Percentiles rank a stretch among this genome's conserved stretches.
phyloP scores from a whole-genome alignment of 2,888 invertebrate species.

The Scaptomyza cyrtandrae region DNA sequence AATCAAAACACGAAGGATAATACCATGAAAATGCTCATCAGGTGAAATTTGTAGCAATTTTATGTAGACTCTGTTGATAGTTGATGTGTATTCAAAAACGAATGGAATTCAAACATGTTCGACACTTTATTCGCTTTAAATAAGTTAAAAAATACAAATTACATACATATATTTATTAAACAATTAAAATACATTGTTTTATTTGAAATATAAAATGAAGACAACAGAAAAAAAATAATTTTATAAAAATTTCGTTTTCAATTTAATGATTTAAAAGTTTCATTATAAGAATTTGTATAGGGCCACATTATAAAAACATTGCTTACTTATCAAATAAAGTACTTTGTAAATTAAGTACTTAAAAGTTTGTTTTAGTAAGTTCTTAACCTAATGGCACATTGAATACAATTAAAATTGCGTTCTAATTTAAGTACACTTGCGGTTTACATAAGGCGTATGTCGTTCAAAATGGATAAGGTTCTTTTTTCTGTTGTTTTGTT shows the following conservation, averaged over 20 bases:
- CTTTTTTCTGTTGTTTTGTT: background rate
- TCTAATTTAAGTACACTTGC: conserved; percentile 71
- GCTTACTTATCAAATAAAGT: background rate
- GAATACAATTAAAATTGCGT: conserved; percentile 65
- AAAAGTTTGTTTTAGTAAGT: conserved; percentile 38
- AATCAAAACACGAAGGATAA: conserved; percentile 3
- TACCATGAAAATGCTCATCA: conserved; percentile 44
- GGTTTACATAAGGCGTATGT: conserved; percentile 23
- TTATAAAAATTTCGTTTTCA: too few species aligned
- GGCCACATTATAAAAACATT: conserved; percentile 7
- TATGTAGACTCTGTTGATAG: conserved; percentile 24
- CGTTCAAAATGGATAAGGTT: conserved; percentile 8
- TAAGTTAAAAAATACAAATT: conserved; percentile 66
- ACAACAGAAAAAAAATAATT: background rate
- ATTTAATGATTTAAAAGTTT: too few species aligned
- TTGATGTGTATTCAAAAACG: conserved; percentile 29
- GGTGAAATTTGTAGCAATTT: conserved; percentile 35
- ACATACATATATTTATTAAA: conserved; percentile 22
- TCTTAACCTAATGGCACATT: conserved; percentile 75
- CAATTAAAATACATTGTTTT: conserved; percentile 24
- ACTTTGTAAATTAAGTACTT: conserved; percentile 44
- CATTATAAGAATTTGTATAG: background rate
- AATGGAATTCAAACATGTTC: conserved; percentile 51
- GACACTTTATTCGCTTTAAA: conserved; percentile 76
- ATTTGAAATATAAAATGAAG: conserved; percentile 2